These are phyloP conservation scores for Salvelinus namaycush DNA, from an alignment of 2,113 vertebrate genomes.

Conservation along the genomic window DNA sequence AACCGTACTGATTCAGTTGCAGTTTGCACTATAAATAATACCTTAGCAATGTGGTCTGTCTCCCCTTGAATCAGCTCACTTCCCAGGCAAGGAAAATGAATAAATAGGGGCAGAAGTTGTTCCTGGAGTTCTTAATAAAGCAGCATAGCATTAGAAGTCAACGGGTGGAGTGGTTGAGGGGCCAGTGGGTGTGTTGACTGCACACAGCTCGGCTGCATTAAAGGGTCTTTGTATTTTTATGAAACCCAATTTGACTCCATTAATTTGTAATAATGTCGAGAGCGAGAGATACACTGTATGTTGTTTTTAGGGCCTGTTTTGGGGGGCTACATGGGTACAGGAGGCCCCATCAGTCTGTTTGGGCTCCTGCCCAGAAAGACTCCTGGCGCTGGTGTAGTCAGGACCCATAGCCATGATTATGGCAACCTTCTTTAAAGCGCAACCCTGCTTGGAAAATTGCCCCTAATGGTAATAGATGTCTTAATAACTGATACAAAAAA, in stretches of 20 bases:
- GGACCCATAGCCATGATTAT: slow-evolving; percentile 44
- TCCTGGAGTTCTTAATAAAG: slow-evolving; percentile 33
- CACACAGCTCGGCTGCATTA: slow-evolving; percentile 11
- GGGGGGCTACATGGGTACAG: slow-evolving; percentile 17
- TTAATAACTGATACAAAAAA: slow-evolving; percentile 48
- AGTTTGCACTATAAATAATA: background rate
- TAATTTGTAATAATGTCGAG: slow-evolving; percentile 56
- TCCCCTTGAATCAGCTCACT: slow-evolving; percentile 34
- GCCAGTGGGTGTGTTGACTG: slow-evolving; percentile 41
- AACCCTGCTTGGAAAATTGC: slow-evolving; percentile 52
- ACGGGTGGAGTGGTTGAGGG: background rate
- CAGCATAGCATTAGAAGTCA: slow-evolving; percentile 21
- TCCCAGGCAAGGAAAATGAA: slow-evolving; percentile 26
- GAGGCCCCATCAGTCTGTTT: slow-evolving; percentile 20
- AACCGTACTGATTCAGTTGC: slow-evolving; percentile 20
- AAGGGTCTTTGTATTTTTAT: slow-evolving; percentile 56
- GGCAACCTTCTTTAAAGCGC: slow-evolving; percentile 41
- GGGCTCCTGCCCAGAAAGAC: slow-evolving; percentile 24
- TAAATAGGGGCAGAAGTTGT: slow-evolving; percentile 10
- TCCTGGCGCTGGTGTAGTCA: slow-evolving; percentile 36
- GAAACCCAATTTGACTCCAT: slow-evolving; percentile 47
- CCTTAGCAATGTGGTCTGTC: background rate
- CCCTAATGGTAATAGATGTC: slow-evolving; percentile 42
- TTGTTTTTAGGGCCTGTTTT: background rate
- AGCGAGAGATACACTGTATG: slow-evolving; percentile 22